A percentile compares a stretch with the other conserved stretches of the same genome.
phyloP scores from a whole-genome alignment of 2,797 vertebrate species.

The Rhyacichthys aspro region DNA sequence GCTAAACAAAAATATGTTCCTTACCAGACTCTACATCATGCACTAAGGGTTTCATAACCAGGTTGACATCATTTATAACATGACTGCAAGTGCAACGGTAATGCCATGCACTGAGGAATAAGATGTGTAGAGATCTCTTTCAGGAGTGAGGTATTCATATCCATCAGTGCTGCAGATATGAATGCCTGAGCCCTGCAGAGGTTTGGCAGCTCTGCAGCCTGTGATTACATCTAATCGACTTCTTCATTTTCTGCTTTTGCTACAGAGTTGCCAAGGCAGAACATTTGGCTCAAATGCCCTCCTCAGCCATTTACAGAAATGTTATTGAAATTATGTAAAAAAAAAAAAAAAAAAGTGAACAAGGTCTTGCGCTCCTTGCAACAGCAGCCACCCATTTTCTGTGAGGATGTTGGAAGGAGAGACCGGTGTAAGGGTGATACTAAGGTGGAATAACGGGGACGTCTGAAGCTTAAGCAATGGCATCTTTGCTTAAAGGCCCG shows the following conservation, averaged over 20 bases:
- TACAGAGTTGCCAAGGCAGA: slow-evolving; percentile 72
- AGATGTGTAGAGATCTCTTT: slow-evolving; percentile 43
- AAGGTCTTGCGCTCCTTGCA: slow-evolving; percentile 78
- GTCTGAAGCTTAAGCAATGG: slow-evolving; percentile 80
- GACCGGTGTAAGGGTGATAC: slow-evolving; percentile 66
- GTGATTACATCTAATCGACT: slow-evolving; percentile 57
- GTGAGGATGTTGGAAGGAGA: slow-evolving; percentile 79
- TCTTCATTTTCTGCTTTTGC: slow-evolving; percentile 52
- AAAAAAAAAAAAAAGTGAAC: slow-evolving; percentile 66
- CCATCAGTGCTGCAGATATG: slow-evolving; percentile 53
- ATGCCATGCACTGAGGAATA: slow-evolving; percentile 73
- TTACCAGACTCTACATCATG: slow-evolving; percentile 51
- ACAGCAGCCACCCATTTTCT: slow-evolving; percentile 74
- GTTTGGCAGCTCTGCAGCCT: slow-evolving; percentile 73
- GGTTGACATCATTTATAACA: slow-evolving; percentile 47
- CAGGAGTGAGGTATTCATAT: slow-evolving; percentile 69
- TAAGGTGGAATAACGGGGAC: slow-evolving; percentile 62
- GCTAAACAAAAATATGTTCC: slow-evolving; percentile 10
- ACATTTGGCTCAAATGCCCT: slow-evolving; percentile 64
- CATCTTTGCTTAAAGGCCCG: slow-evolving; percentile 73
- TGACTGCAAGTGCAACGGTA: slow-evolving; percentile 69
- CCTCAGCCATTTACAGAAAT: slow-evolving; percentile 56
- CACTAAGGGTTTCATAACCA: slow-evolving; percentile 44
- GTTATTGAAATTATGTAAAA: slow-evolving; percentile 51
- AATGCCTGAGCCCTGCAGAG: slow-evolving; percentile 67